A percentile compares a stretch with the other conserved stretches of the same genome.
Conservation (phyloP, 2,113 vertebrate species). For the Otocyon megalotis region DNA sequence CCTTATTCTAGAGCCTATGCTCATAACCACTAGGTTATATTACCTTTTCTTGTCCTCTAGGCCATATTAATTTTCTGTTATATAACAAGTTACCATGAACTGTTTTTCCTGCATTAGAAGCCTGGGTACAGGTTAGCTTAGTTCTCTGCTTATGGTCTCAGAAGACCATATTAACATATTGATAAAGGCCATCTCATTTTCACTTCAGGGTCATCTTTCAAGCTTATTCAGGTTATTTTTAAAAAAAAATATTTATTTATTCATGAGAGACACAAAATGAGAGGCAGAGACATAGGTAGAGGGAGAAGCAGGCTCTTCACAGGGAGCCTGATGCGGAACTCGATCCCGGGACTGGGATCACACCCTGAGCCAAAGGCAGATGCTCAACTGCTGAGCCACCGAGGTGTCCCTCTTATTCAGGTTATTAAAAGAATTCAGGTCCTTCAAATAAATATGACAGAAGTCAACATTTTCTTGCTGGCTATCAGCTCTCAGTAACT, state of each 20-base stretch:
- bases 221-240: not conserved
- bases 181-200: not conserved
- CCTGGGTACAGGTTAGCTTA: not conserved
- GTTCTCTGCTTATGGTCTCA: not conserved
- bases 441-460: not conserved
- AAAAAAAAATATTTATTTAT: no score
- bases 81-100: not conserved
- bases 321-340: no score
- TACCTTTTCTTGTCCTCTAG: not conserved
- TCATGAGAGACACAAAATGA: no score
- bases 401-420: not conserved
- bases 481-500: not conserved
- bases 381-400: no score
- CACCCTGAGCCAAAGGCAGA: no score
- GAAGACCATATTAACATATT: not conserved
- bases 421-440: not conserved
- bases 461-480: not conserved
- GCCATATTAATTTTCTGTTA: not conserved
- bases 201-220: not conserved
- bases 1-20: not conserved
- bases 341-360: no score
- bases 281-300: no score
- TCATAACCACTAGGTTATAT: not conserved
- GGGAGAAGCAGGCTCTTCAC: no score
- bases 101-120: not conserved